These are phyloP conservation scores for Ceriagrion tenellum DNA, from an alignment of 2,888 invertebrate species.

Conservation along the genomic window DNA sequence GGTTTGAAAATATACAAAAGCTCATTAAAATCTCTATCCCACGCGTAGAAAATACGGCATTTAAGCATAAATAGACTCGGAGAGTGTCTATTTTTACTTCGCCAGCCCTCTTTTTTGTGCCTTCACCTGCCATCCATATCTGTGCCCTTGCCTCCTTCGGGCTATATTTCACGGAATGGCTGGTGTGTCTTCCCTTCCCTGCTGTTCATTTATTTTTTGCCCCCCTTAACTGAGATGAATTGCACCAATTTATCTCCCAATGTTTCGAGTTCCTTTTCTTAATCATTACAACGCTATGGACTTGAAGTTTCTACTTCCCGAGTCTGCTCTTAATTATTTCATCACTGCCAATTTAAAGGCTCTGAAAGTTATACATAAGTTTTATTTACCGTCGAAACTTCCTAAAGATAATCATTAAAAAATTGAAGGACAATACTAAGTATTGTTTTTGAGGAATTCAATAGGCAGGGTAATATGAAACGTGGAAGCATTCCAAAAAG, in stretches of 20 bases:
- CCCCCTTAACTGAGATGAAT: not conserved
- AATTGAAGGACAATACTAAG: too few relatives aligned
- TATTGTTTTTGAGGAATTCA: too few relatives aligned
- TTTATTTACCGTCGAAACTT: too few relatives aligned
- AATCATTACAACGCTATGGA: not conserved
- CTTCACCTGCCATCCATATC: conserved; percentile 35
- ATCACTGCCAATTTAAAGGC: too few relatives aligned
- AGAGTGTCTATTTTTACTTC: conserved; percentile 25
- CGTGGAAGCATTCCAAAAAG: too few relatives aligned
- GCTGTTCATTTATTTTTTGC: conserved; percentile 33
- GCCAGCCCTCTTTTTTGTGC: not conserved
- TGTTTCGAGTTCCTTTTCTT: not conserved
- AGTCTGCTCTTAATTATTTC: too few relatives aligned
- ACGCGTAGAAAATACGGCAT: not conserved
- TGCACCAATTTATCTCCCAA: not conserved
- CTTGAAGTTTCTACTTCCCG: not conserved
- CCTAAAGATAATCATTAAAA: too few relatives aligned
- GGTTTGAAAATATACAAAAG: conserved; percentile 56
- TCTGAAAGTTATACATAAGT: too few relatives aligned
- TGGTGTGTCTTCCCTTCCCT: not conserved
- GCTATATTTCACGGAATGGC: not conserved
- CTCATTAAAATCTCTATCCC: conserved; percentile 29
- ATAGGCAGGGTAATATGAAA: too few relatives aligned
- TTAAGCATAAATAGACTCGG: conserved; percentile 9
- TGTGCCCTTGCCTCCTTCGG: not conserved